Percentiles rank a stretch among this genome's conserved stretches.
Evolutionary conservation across 92 coral and sea anemone species (phyloP).

Genomic region (Zoanthus sociatus): DNA sequence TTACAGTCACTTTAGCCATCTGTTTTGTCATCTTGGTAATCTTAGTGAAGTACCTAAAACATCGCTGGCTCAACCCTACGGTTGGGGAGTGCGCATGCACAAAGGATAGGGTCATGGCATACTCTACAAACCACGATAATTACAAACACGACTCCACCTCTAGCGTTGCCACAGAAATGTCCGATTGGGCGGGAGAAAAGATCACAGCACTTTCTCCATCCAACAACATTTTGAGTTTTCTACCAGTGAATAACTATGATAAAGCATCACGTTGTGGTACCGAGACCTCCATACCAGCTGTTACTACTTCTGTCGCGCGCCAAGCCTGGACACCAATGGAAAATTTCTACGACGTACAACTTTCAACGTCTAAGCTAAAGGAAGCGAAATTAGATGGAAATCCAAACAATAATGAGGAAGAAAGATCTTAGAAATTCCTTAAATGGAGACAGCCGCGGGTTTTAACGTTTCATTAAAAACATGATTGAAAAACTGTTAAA

Average conservation of each 20-base stretch:
- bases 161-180: constrained; percentile 5
- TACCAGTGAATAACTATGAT: constrained; percentile 15
- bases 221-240: neutral
- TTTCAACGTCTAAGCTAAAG: neutral
- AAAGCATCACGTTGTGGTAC: neutral
- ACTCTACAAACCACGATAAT: neutral
- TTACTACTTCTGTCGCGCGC: neutral
- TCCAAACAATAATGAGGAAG: no score
- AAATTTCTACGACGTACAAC: neutral
- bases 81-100: neutral
- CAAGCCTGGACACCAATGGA: constrained; percentile 14
- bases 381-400: neutral
- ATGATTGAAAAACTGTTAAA: no score
- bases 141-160: constrained; percentile 1
- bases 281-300: neutral
- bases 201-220: neutral
- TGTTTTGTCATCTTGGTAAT: constrained; percentile 59
- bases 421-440: no score
- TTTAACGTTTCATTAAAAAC: neutral
- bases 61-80: constrained; percentile 42
- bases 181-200: neutral
- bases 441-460: neutral
- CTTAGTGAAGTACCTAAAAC: constrained; percentile 11
- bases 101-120: neutral
- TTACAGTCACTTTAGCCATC: constrained; percentile 63